Evolutionary conservation across 1,140 invertebrate genomes (phyloP).

Genomic region (Stegodyphus dumicola): DNA sequence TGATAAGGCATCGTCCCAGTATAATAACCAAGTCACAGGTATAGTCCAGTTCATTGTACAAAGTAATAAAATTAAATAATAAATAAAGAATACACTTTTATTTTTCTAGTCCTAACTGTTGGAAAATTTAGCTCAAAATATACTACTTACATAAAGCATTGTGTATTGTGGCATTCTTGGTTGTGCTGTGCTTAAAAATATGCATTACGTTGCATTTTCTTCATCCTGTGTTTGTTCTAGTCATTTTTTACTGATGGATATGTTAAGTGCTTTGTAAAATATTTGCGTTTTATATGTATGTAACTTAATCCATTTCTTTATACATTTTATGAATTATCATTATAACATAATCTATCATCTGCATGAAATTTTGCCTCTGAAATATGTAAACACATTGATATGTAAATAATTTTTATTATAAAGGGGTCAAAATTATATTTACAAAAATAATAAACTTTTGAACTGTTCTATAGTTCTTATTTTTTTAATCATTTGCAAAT

Average conservation of each 20-base stretch:
- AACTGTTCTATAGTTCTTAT: too few species aligned
- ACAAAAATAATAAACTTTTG: too few species aligned
- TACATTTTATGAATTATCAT: not conserved
- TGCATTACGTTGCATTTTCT: not conserved
- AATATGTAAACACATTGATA: too few species aligned
- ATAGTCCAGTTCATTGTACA: not conserved
- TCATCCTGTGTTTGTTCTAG: conserved; percentile 5
- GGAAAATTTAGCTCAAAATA: not conserved
- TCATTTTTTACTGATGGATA: not conserved
- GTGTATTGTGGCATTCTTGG: conserved; percentile 4
- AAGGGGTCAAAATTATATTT: too few species aligned
- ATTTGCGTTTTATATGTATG: not conserved
- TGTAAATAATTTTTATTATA: too few species aligned
- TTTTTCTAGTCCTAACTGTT: conserved; percentile 24
- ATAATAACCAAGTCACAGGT: not conserved
- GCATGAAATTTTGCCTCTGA: too few species aligned
- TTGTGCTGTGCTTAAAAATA: not conserved
- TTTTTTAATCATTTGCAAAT: too few species aligned
- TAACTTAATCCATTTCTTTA: not conserved
- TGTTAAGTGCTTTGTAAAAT: too few species aligned
- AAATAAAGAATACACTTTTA: conserved; percentile 1
- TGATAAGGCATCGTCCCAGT: too few species aligned
- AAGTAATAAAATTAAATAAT: conserved; percentile 3
- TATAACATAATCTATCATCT: too few species aligned
- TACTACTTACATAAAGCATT: not conserved